Percentiles rank a stretch among this genome's conserved stretches.
phyloP scores from a whole-genome alignment of 2,888 invertebrate species.

The Cheilosia variabilis region DNA sequence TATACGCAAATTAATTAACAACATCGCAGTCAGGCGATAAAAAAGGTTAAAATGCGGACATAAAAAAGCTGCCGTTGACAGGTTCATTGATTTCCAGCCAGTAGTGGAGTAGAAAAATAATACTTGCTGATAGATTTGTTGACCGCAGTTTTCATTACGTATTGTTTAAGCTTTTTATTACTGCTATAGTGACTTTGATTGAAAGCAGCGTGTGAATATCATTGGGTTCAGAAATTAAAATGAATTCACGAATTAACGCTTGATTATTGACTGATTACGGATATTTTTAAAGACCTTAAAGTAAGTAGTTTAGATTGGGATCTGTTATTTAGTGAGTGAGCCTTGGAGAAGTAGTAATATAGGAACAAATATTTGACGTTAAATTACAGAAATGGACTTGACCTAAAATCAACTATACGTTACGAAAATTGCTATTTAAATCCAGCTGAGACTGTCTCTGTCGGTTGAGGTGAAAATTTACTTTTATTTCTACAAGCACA shows the following conservation, averaged over 20 bases:
- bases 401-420: no score
- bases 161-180: slow-evolving; percentile 43
- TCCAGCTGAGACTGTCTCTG: no score
- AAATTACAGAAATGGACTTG: no score
- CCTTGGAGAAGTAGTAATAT: neutral
- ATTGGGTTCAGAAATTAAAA: slow-evolving; percentile 29
- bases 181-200: slow-evolving; percentile 48
- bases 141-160: slow-evolving; percentile 68
- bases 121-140: slow-evolving; percentile 72
- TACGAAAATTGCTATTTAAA: no score
- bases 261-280: slow-evolving; percentile 47
- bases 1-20: slow-evolving; percentile 75
- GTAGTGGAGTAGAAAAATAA: slow-evolving; percentile 71
- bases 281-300: neutral
- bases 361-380: no score
- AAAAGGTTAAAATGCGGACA: slow-evolving; percentile 46
- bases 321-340: neutral
- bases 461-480: no score
- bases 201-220: slow-evolving; percentile 1
- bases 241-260: slow-evolving; percentile 44
- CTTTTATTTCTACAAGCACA: no score
- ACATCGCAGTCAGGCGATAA: slow-evolving; percentile 56
- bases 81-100: slow-evolving; percentile 65
- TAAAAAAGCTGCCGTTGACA: slow-evolving; percentile 58
- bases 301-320: neutral